Evolutionary conservation across 2,888 invertebrate species (phyloP), one percentile per base, ranked within the genome.

Genomic region (Chloroclysta siterata): DNA sequence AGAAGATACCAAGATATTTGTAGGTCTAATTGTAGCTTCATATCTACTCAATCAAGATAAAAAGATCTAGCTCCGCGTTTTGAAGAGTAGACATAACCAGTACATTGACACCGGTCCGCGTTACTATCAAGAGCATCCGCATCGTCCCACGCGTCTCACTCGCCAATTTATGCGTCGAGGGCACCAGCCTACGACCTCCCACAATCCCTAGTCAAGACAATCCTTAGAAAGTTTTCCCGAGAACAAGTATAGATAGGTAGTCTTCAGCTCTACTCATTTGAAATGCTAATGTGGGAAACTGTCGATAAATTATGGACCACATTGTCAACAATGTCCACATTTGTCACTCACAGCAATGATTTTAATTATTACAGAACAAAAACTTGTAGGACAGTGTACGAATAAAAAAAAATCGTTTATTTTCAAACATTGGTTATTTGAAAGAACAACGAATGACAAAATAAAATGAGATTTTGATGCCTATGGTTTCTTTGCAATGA

Each of bases 41-140:
- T 55, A 61, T 51, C 61, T 47, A 51, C 52, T 47, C 46, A 29
- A 62, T 62, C 52, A 62, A 47, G 47, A 17, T 28, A 44, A 56
- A 56, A 46, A n/a, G 53, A 57, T 63, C 48, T 56, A 46, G 46
- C 44, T 52, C 52, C 28, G 10, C 29, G 14, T 42, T 41, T 48
- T 22, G 41, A n/a, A 14, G 60, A 54, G 58, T 63, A 51, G 39
- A 63, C 51, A 61, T 63, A 65, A 63, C 62, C 74, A 76, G 89
- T 81, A 76, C 89, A 78, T 85, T 89, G 90, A 89, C 89, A 81
- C 81, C 74, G 72, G 71, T 70, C 70, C 71, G 73, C 65, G 71
- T 75, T 78, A 80, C 83, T 90, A 87, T 88, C 87, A 76, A 68
- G 76, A 77, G 79, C 86, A 86, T 89, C 89, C 89, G 87, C 77